phyloP scores from a whole-genome alignment of 1,140 invertebrate genomes.

The Periplaneta americana region DNA sequence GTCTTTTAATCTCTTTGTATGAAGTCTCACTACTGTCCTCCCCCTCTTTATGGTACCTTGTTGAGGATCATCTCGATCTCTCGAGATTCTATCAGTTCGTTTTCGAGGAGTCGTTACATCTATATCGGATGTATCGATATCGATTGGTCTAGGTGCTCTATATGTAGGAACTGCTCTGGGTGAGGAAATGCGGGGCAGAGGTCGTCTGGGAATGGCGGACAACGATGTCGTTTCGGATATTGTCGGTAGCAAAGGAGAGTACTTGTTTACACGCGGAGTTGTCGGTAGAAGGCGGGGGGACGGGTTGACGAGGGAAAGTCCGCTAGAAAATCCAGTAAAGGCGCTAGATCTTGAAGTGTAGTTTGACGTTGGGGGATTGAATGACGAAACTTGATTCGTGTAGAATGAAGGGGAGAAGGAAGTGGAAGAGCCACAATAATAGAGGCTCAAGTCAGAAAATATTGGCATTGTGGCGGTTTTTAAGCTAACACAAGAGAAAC shows the following conservation, averaged over 20 bases:
- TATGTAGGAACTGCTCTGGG: constrained; percentile 35
- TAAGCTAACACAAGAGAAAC: background rate
- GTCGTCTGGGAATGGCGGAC: constrained; percentile 27
- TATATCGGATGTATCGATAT: constrained; percentile 75
- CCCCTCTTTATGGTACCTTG: constrained; percentile 58
- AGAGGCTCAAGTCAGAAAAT: constrained; percentile 50
- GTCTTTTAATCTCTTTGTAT: constrained; percentile 49
- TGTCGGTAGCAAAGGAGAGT: constrained; percentile 65
- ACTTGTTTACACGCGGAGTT: constrained; percentile 28
- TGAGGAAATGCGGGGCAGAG: constrained; percentile 23
- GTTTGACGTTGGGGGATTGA: background rate
- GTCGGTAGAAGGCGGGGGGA: background rate
- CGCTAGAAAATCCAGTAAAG: background rate
- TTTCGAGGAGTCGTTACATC: constrained; percentile 63
- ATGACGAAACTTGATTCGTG: background rate
- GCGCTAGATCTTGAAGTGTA: background rate
- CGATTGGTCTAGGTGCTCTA: constrained; percentile 50
- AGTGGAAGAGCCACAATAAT: constrained; percentile 38
- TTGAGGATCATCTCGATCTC: constrained; percentile 28
- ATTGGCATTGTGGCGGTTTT: constrained; percentile 42
- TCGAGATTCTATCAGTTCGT: constrained; percentile 13
- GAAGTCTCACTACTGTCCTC: constrained; percentile 62
- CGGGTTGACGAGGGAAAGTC: background rate
- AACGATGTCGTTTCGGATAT: constrained; percentile 58
- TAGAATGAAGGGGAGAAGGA: constrained; percentile 18